These are phyloP conservation scores for Mythimna ferrago DNA, from an alignment of 2,888 invertebrate species.

Conservation along the genomic window DNA sequence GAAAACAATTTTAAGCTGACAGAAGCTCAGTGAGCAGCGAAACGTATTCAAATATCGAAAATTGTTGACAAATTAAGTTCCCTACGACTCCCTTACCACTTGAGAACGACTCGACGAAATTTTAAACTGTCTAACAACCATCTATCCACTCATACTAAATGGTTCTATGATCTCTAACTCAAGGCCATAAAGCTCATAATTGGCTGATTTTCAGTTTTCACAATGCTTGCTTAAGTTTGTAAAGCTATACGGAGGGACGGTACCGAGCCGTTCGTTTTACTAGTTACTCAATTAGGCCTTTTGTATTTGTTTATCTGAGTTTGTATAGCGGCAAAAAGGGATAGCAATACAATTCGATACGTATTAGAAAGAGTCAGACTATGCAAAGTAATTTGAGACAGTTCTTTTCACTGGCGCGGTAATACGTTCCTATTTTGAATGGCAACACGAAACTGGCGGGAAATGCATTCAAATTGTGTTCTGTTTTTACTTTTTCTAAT, in stretches of 20 bases:
- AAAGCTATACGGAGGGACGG: conserved; percentile 85
- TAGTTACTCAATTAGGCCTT: conserved; percentile 91
- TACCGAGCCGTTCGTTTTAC: conserved; percentile 89
- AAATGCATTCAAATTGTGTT: conserved; percentile 87
- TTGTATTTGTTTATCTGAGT: conserved; percentile 91
- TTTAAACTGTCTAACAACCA: conserved; percentile 76
- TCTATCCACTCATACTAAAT: conserved; percentile 31
- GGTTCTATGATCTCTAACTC: conserved; percentile 47
- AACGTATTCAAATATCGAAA: conserved; percentile 91
- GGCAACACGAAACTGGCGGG: conserved; percentile 88
- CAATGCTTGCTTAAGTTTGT: conserved; percentile 68
- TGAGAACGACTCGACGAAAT: conserved; percentile 87
- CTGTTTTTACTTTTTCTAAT: conserved; percentile 83
- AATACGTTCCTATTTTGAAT: conserved; percentile 90
- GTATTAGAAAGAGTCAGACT: conserved; percentile 71
- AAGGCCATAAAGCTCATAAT: conserved; percentile 64
- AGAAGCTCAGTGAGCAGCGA: conserved; percentile 89
- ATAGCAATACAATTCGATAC: conserved; percentile 63
- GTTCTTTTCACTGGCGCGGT: conserved; percentile 88
- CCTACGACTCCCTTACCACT: conserved; percentile 89
- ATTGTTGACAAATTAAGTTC: conserved; percentile 91
- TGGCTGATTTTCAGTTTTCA: conserved; percentile 28
- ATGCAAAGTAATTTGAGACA: conserved; percentile 90
- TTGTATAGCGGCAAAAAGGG: conserved; percentile 85
- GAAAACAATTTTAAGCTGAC: conserved; percentile 89